Base-by-base conservation (phyloP, 2,888 invertebrate species). In the Nemotelus nigrinus region DNA sequence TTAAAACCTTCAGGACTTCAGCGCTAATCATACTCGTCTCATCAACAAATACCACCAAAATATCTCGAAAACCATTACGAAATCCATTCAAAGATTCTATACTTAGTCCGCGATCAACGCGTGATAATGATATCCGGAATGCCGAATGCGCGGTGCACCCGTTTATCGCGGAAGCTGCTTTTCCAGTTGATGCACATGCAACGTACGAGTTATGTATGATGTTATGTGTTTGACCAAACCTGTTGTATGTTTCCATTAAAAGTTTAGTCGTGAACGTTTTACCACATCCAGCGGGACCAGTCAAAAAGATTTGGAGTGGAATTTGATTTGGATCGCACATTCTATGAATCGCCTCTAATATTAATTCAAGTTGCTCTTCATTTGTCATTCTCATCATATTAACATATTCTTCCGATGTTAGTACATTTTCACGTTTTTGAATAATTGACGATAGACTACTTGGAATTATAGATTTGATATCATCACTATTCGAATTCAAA, bases 221-320 rank as follows among this genome's bases (percentile, higher is more conserved):
- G 58, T 58, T 58, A 25, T 25, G 58, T 25, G 8, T 7, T 7
- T 8, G 53, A 8, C 8, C 8, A 8, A 7, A 53, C 53, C 6
- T 53, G 6, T 53, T 58, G 7, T 25, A 58, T n/a, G 3, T 7
- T 58, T n/a, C n/a, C n/a, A n/a, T n/a, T n/a, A n/a, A n/a, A n/a
- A n/a, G n/a, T n/a, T n/a, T n/a, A n/a, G n/a, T n/a, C n/a, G n/a
- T n/a, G n/a, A n/a, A n/a, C 4, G 65, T 65, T 65, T 84, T 84
- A 0, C 84, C 83, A 75, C 81, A 74, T 39, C 83, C 83, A 77
- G 84, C 84, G 63, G 84, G 83, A 0, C 83, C 83, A 3, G 84
- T 85, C 4, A 85, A 82, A 80, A 83, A 81, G 76, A 81, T 74
- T 80, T 81, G 81, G 6, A 82, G 41, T 39, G 80, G 80, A 47